A percentile compares a stretch with the other conserved stretches of the same genome.
These are phyloP conservation scores for Polypedilum vanderplanki DNA, from an alignment of 1,140 invertebrate species.

Conservation along the genomic window DNA sequence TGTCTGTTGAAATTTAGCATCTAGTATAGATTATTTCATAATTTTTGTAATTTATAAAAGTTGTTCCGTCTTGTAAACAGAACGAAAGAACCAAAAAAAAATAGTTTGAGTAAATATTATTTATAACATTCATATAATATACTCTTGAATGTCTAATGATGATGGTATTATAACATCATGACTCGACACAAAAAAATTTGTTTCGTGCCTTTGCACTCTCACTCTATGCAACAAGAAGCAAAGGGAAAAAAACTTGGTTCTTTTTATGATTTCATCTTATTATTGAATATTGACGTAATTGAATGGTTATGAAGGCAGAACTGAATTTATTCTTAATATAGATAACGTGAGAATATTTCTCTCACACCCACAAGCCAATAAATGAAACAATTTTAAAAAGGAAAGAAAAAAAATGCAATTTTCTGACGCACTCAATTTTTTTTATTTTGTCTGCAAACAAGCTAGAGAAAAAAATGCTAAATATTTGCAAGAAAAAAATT, in stretches of 20 bases:
- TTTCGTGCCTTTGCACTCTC: neutral
- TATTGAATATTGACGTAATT: slow-evolving; percentile 3
- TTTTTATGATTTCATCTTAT: neutral
- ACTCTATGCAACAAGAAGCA: no score
- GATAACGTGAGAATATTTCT: slow-evolving; percentile 12
- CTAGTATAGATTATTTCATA: no score
- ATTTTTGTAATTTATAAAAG: no score
- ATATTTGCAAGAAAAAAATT: slow-evolving; percentile 8
- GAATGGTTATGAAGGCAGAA: neutral
- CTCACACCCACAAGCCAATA: neutral
- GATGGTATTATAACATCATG: neutral
- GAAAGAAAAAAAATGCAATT: neutral
- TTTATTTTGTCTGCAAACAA: slow-evolving; percentile 9
- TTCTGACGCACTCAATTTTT: neutral
- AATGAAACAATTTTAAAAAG: neutral
- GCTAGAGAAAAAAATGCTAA: neutral
- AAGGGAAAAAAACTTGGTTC: neutral
- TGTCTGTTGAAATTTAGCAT: no score
- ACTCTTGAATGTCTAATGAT: neutral
- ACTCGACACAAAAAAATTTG: neutral
- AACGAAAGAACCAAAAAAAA: no score
- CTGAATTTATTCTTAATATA: neutral
- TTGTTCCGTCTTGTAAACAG: no score
- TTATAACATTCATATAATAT: neutral
- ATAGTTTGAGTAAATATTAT: no score